phyloP scores from a whole-genome alignment of 2,888 invertebrate species.

The Amitus sp. region DNA sequence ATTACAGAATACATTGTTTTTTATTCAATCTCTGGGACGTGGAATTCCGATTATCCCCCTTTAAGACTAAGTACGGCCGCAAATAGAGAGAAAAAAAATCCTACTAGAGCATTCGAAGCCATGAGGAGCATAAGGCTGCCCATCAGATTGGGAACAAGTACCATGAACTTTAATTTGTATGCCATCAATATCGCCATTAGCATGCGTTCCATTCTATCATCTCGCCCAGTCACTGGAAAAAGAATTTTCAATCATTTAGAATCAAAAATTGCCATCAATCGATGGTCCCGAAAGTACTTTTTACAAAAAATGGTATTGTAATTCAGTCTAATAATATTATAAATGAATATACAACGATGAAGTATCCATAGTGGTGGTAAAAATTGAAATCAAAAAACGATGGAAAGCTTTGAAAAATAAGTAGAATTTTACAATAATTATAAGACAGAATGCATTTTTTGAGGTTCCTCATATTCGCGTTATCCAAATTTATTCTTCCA shows the following conservation, averaged over 20 bases:
- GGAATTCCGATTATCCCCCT: conserved; percentile 33
- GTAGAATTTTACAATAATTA: too few species aligned
- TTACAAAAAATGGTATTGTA: too few species aligned
- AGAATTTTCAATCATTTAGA: not conserved
- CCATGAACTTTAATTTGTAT: conserved; percentile 85
- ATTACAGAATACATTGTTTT: not conserved
- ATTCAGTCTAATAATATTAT: too few species aligned
- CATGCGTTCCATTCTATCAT: conserved; percentile 71
- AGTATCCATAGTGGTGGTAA: too few species aligned
- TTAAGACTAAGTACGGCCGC: conserved; percentile 83
- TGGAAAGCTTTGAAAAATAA: too few species aligned
- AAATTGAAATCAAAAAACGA: too few species aligned
- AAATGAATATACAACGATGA: too few species aligned
- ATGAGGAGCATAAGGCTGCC: conserved; percentile 77
- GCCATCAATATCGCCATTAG: conserved; percentile 81
- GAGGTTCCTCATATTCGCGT: too few species aligned
- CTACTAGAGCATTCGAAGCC: conserved; percentile 83
- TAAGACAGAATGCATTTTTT: too few species aligned
- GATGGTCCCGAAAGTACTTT: too few species aligned
- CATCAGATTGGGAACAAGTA: conserved; percentile 79
- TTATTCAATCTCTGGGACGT: not conserved
- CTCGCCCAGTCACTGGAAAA: conserved; percentile 27
- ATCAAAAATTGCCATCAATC: not conserved
- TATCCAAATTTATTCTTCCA: too few species aligned
- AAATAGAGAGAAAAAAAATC: conserved; percentile 89